Evolutionary conservation across 2,797 vertebrate species (phyloP).

Genomic region (Morus bassanus): DNA sequence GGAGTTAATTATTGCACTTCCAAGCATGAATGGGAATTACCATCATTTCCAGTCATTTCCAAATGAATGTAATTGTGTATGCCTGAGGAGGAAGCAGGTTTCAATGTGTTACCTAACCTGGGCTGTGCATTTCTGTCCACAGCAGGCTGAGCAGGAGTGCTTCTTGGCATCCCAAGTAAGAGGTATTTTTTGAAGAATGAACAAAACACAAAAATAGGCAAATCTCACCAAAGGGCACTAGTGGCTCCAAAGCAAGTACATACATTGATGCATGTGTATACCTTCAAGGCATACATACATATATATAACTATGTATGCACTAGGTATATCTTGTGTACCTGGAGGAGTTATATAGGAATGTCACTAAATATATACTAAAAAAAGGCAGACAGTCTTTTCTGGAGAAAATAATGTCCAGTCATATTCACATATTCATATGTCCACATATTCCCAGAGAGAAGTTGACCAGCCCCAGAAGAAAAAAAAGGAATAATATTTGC

Average conservation of each 20-base stretch:
- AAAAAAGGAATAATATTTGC: not conserved
- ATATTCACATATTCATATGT: not conserved
- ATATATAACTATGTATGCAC: not conserved
- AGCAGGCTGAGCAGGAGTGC: not conserved
- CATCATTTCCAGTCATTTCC: not conserved
- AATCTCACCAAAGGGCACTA: not conserved
- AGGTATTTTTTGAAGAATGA: not conserved
- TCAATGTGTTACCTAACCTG: not conserved
- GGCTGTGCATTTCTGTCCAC: not conserved
- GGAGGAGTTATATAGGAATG: not conserved
- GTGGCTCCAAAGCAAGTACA: not conserved
- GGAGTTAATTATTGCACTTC: not conserved
- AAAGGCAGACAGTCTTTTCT: not conserved
- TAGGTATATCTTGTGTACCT: not conserved
- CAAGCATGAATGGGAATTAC: not conserved
- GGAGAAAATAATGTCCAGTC: not conserved
- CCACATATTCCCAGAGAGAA: not conserved
- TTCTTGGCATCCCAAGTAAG: not conserved
- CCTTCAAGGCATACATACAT: not conserved
- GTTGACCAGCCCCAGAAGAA: not conserved
- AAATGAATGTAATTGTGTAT: not conserved
- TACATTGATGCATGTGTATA: not conserved
- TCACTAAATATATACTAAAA: not conserved
- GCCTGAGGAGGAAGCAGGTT: not conserved
- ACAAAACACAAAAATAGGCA: not conserved